A percentile compares a stretch with the other conserved stretches of the same genome.
Evolutionary conservation across 1,140 invertebrate species (phyloP).

Genomic region (Penaeus japonicus): DNA sequence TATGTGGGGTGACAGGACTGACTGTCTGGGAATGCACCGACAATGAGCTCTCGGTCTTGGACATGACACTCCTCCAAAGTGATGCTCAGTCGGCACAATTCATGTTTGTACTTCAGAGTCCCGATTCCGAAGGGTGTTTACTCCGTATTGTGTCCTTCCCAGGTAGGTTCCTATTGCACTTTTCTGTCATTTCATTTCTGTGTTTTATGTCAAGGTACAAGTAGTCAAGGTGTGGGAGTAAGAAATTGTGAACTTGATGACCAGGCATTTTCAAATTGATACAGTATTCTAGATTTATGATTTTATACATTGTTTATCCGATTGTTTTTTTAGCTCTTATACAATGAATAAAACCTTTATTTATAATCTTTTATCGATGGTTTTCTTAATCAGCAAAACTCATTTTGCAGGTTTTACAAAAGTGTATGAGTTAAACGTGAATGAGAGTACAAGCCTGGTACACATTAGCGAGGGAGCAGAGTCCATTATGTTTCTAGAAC

Average conservation of each 20-base stretch:
- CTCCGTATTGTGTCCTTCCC: slow-evolving; percentile 40
- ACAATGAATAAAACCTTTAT: no score
- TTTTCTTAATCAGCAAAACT: no score
- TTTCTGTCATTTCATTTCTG: neutral
- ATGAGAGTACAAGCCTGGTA: neutral
- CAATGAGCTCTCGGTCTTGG: neutral
- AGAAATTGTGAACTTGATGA: no score
- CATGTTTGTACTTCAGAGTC: slow-evolving; percentile 19
- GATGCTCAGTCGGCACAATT: slow-evolving; percentile 17
- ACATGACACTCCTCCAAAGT: slow-evolving; percentile 20
- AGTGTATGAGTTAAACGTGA: slow-evolving; percentile 23
- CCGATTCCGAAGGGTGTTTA: neutral
- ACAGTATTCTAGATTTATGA: no score
- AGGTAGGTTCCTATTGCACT: neutral
- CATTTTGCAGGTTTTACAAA: slow-evolving; percentile 7
- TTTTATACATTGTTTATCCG: no score
- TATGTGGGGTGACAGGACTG: slow-evolving; percentile 37
- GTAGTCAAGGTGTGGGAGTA: no score
- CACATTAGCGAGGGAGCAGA: slow-evolving; percentile 14
- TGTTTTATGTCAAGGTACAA: no score
- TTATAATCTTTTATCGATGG: no score
- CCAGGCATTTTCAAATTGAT: no score
- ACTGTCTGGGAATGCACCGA: neutral
- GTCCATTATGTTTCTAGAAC: slow-evolving; percentile 39
- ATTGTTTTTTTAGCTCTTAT: no score